Evolutionary conservation across 2,888 invertebrate species (phyloP), one percentile per base, ranked within the genome.

Genomic region (Lasioglossum morio): DNA sequence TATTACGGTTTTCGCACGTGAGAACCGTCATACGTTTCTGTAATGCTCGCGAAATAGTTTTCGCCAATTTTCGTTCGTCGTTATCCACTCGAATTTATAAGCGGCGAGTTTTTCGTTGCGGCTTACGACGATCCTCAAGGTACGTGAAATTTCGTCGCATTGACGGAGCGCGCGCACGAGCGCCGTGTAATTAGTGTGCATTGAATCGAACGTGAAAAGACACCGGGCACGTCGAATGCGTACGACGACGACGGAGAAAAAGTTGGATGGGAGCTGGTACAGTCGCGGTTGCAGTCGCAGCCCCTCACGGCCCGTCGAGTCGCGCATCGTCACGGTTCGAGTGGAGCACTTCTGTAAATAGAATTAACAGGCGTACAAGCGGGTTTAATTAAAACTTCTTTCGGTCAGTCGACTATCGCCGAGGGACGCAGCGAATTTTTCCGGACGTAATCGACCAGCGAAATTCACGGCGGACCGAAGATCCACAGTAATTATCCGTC

Each of bases 381-480:
- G 78, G 14, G 30, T 76, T 78, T 81, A 81, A 85, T 86, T 78
- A 81, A 85, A 79, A 78, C 76, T 79, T 85, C 48, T 81, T 80
- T 57, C 80, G 76, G 63, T 48, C 60, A 37, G 37, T 0, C 40
- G 37, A 34, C 46, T 60, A n/a, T 37, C 69, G 8, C 57, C 48
- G 48, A 4, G 4, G 60, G 4, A 46, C 63, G 8, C 8, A 43
- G 63, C 37, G 72, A 82, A 57, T 82, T 77, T 73, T 66, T 46
- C 48, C n/a, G 70, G 70, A 14, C 70, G n/a, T 37, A 40, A 48
- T 77, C 48, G 40, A n/a, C 79, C n/a, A 40, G 16, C 30, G 27
- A 14, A 69, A 80, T 75, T 40, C 70, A 70, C 23, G 40, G 23
- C 23, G 14, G 27, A 14, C 63, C 34, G 40, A 70, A 70, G 70